Evolutionary conservation across 2,888 invertebrate genomes (phyloP).

Genomic region (Cerastis rubricosa): DNA sequence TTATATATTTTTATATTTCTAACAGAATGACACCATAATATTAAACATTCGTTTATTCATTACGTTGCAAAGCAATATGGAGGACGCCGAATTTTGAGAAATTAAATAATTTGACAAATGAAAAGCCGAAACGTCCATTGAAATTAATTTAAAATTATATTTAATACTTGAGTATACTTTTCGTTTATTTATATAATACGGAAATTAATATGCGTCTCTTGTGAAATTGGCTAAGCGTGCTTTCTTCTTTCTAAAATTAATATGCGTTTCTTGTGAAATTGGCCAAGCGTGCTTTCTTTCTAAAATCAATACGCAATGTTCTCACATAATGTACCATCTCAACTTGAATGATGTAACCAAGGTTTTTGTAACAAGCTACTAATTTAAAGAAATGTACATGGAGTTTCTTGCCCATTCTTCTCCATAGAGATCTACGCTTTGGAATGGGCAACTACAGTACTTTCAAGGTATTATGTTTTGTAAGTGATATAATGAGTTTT

Average conservation of each 20-base stretch:
- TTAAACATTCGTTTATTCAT: slow-evolving; percentile 39
- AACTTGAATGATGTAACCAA: too few species aligned
- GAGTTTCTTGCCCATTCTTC: too few species aligned
- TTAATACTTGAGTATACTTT: neutral
- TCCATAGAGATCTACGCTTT: too few species aligned
- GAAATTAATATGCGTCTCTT: neutral
- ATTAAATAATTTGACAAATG: slow-evolving; percentile 59
- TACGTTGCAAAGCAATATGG: slow-evolving; percentile 53
- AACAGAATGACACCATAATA: neutral
- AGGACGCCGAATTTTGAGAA: slow-evolving; percentile 48
- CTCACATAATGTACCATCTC: too few species aligned
- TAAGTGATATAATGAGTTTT: too few species aligned
- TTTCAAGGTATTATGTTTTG: too few species aligned
- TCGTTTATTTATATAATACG: neutral
- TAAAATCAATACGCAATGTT: neutral
- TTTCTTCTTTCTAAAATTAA: neutral
- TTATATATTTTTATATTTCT: too few species aligned
- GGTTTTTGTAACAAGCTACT: too few species aligned
- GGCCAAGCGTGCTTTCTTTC: neutral
- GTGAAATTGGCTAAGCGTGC: neutral
- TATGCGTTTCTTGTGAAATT: neutral
- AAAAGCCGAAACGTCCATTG: slow-evolving; percentile 33
- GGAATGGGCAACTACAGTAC: too few species aligned
- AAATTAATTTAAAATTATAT: slow-evolving; percentile 21
- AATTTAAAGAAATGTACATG: too few species aligned